Conservation (phyloP, 2,888 invertebrate genomes). For the Leistus spinibarbis region DNA sequence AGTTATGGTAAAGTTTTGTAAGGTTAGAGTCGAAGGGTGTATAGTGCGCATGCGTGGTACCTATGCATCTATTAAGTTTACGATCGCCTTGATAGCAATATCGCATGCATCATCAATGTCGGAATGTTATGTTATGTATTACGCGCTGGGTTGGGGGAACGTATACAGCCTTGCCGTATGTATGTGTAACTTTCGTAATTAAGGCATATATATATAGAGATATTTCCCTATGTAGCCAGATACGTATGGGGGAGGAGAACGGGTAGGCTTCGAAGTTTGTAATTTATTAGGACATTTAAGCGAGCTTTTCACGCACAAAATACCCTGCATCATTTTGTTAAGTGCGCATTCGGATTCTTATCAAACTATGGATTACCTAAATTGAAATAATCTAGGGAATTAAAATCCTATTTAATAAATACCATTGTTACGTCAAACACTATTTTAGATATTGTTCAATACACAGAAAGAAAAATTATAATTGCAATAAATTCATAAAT, state of each 20-base stretch:
- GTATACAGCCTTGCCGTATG: not conserved
- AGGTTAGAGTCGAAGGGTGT: not conserved
- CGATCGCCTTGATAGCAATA: conserved; percentile 38
- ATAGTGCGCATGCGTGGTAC: not conserved
- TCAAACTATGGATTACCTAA: not conserved
- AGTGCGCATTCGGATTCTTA: conserved; percentile 21
- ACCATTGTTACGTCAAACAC: too few species aligned
- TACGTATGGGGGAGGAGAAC: too few species aligned
- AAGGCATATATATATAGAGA: conserved; percentile 12
- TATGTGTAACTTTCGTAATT: conserved; percentile 14
- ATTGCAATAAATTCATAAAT: too few species aligned
- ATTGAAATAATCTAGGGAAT: too few species aligned
- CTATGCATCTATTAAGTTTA: conserved; percentile 23
- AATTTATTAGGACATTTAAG: conserved; percentile 15
- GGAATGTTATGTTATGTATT: not conserved
- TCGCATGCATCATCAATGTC: conserved; percentile 34
- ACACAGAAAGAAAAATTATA: too few species aligned
- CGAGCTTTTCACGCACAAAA: not conserved
- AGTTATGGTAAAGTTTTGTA: not conserved
- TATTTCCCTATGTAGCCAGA: not conserved
- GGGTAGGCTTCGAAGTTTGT: conserved; percentile 19
- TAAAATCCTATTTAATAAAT: too few species aligned
- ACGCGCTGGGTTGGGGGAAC: not conserved
- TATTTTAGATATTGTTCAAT: too few species aligned
- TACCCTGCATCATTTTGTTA: conserved; percentile 14